These are phyloP conservation scores for Neolamprologus hecqui DNA, from an alignment of 2,113 vertebrate genomes.

Conservation along the genomic window DNA sequence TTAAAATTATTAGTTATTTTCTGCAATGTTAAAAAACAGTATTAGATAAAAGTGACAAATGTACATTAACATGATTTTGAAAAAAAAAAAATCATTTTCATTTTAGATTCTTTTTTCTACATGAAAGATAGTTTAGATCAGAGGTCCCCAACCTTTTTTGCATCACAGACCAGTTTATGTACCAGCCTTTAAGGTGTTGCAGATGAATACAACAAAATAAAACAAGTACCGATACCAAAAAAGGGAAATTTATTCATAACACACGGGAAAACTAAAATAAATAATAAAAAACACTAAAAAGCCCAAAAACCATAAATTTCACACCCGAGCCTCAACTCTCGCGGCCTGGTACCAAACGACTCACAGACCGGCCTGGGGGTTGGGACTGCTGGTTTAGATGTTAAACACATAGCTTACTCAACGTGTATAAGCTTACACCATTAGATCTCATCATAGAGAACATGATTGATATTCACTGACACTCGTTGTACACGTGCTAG, in stretches of 20 bases:
- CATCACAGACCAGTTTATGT: background rate
- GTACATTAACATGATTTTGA: background rate
- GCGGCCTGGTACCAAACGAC: rapidly evolving
- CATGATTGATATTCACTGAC: background rate
- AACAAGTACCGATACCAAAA: background rate
- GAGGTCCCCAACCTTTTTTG: background rate
- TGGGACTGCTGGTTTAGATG: background rate
- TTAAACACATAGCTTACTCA: background rate
- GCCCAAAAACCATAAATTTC: background rate
- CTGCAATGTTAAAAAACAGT: background rate
- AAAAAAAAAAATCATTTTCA: background rate
- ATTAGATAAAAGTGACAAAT: background rate
- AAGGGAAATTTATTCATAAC: background rate
- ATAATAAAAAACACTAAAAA: background rate
- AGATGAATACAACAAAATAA: background rate
- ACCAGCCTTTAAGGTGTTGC: background rate
- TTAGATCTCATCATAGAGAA: background rate
- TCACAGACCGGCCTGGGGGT: background rate
- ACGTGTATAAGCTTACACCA: background rate
- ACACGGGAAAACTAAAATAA: background rate
- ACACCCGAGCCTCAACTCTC: background rate
- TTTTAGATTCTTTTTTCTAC: background rate
- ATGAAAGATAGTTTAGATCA: background rate
- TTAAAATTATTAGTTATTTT: background rate
- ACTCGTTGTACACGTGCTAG: background rate